Evolutionary conservation across 2,113 vertebrate genomes (phyloP).

Genomic region (Amblyopsis rosae): DNA sequence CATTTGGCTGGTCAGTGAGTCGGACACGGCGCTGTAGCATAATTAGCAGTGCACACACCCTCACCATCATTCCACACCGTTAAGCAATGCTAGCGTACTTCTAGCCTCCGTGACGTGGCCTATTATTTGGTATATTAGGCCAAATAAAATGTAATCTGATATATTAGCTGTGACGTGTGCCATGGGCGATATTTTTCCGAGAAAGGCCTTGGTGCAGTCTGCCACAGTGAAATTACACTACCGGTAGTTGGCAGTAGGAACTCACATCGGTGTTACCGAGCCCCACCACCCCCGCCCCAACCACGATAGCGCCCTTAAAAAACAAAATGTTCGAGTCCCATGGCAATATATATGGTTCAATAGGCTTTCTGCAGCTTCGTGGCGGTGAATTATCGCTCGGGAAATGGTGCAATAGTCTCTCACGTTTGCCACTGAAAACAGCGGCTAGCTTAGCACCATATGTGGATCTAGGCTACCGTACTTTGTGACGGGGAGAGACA

Average conservation of each 20-base stretch:
- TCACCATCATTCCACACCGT: conserved; percentile 24
- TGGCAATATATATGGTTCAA: conserved; percentile 11
- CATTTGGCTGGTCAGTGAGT: conserved; percentile 32
- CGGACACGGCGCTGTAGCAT: conserved; percentile 8
- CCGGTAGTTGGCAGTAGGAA: conserved; percentile 2
- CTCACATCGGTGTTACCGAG: not conserved
- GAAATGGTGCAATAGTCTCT: not conserved
- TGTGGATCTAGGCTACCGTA: not conserved
- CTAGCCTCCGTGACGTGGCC: not conserved
- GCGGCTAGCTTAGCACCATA: not conserved
- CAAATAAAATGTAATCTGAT: not conserved
- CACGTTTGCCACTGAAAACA: conserved; percentile 18
- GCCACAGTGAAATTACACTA: not conserved
- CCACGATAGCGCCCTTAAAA: not conserved
- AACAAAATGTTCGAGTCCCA: conserved; percentile 3
- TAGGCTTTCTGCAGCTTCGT: conserved; percentile 34
- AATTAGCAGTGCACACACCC: conserved; percentile 3
- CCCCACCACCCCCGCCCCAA: no score
- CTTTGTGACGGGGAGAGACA: not conserved
- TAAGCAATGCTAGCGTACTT: conserved; percentile 13
- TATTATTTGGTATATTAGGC: not conserved
- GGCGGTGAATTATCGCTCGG: conserved; percentile 42
- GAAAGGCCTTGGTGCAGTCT: not conserved
- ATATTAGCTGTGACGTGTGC: not conserved
- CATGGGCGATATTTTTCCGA: not conserved